Evolutionary conservation across 2,888 invertebrate genomes (phyloP), one percentile per base, ranked within the genome.

Genomic region (Tholera decimalis): DNA sequence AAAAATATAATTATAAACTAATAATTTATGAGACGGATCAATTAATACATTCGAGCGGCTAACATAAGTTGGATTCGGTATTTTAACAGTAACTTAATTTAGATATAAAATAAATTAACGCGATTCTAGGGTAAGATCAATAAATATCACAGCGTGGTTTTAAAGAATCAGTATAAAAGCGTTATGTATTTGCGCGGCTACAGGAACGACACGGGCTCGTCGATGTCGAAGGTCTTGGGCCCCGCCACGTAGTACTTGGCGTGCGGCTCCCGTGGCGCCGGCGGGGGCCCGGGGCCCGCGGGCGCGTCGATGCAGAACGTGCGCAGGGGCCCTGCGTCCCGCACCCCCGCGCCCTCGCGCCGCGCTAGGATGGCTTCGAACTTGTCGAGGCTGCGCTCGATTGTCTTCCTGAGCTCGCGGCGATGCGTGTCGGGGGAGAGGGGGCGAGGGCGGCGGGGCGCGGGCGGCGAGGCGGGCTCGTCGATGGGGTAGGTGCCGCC

Each of bases 401-500:
- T 92, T 15, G 93, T 92, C 58, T 80, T 79, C 26, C 92, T 86
- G 61, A 93, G 84, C 50, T 83, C 85, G 50, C 85, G 88, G 8
- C 84, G 82, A 69, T 85, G 85, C 71, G 82, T 79, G 4, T 65
- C 61, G 49, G 8, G 55, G 65, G 63, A 8, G 53, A 68, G 55
- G 57, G 59, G 39, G 26, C 39, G n/a, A 80, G 85, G 57, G 80
- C 50, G 65, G 50, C 20, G 60, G 55, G 51, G 28, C 33, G 54
- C 56, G 26, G 54, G 30, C 9, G 15, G 65, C 63, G 59, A 82
- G 35, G 91, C 89, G 30, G 98, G 98, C 85, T 96, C 96, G 89
- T 98, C 98, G 77, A 98, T 98, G 5, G 98, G 98, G 95, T 96
- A 98, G 3, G 98, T 98, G 57, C 98, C 98, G 82, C 98, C 98